Percentiles rank a stretch among this genome's conserved stretches.
Conservation (phyloP, 2,797 vertebrate species). For the Cichlasoma orientale region DNA sequence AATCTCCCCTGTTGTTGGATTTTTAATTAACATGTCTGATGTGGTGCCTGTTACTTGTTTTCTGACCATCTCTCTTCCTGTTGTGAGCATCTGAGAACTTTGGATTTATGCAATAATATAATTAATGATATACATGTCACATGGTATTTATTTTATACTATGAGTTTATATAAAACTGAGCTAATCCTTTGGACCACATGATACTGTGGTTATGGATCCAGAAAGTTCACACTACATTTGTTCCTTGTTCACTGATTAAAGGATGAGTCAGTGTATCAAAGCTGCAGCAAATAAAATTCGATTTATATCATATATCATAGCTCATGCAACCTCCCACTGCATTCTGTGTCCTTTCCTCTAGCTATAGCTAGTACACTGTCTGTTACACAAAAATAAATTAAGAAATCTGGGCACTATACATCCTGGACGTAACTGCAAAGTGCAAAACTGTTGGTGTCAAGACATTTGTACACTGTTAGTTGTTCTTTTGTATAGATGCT, state of each 20-base stretch:
- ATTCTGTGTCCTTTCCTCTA: neutral
- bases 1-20: neutral
- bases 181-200: too few relatives aligned
- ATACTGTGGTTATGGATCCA: too few relatives aligned
- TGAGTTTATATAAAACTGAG: too few relatives aligned
- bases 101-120: too few relatives aligned
- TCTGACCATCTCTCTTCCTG: neutral
- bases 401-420: neutral
- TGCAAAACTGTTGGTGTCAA: neutral
- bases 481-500: too few relatives aligned
- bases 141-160: too few relatives aligned
- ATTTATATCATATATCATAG: neutral
- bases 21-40: neutral
- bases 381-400: neutral
- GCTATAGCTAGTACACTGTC: neutral
- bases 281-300: neutral
- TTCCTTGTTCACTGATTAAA: neutral
- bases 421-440: neutral
- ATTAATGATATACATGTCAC: too few relatives aligned
- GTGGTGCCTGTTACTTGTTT: neutral
- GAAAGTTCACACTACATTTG: too few relatives aligned
- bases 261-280: neutral
- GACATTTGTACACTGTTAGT: neutral
- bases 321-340: neutral
- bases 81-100: neutral